Evolutionary conservation across 2,113 vertebrate genomes (phyloP).

Genomic region (Syngnathus floridae): DNA sequence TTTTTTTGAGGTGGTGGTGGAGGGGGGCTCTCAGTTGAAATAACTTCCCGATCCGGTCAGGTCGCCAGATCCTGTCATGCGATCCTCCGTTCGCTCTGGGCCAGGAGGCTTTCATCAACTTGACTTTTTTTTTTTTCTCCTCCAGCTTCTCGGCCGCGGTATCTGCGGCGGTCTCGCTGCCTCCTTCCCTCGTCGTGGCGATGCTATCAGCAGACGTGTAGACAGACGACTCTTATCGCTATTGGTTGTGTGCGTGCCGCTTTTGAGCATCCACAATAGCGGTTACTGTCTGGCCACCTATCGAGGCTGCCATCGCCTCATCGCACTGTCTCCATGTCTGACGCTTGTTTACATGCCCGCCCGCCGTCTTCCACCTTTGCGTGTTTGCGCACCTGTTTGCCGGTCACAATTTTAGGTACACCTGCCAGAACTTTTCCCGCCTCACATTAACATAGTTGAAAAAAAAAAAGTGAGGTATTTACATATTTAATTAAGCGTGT

Average conservation of each 20-base stretch:
- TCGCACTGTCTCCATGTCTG: constrained; percentile 40
- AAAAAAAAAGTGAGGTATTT: neutral
- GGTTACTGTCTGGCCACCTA: constrained; percentile 50
- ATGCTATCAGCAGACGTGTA: constrained; percentile 51
- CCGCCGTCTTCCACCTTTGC: constrained; percentile 3
- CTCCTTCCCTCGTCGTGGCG: constrained; percentile 4
- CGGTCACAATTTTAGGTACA: neutral
- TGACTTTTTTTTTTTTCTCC: neutral
- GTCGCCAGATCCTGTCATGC: constrained; percentile 63
- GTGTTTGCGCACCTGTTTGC: neutral
- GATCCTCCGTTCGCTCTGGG: constrained; percentile 18
- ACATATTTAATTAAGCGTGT: neutral
- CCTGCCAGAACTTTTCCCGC: neutral
- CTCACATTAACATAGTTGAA: neutral
- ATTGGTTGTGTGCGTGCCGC: constrained; percentile 31
- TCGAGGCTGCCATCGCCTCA: constrained; percentile 42
- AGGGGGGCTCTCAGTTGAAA: neutral
- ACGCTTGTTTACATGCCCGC: constrained; percentile 13
- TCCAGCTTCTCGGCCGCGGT: neutral
- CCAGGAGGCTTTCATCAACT: constrained; percentile 17
- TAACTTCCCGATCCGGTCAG: constrained; percentile 17
- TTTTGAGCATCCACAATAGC: constrained; percentile 63
- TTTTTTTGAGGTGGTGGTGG: too few species aligned
- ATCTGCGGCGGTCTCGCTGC: neutral
- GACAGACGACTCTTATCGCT: constrained; percentile 55